Evolutionary conservation across 92 coral and sea anemone species (phyloP), one percentile per base, ranked within the genome.

Genomic region (Galaxea fascicularis): DNA sequence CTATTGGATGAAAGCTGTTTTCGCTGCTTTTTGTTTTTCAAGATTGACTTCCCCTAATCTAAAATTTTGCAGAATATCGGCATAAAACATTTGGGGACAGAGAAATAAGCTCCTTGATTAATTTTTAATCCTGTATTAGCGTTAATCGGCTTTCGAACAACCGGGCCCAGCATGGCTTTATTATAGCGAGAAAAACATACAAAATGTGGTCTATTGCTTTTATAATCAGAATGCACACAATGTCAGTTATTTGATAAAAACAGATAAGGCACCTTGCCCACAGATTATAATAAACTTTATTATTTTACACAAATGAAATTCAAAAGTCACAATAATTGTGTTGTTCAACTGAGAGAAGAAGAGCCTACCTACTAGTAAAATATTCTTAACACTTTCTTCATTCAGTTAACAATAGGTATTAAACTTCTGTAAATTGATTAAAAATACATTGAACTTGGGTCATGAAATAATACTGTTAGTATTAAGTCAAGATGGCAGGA

Each of bases 281-380:
- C 74, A 41, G 35, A 12, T 20, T 20, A 35, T 26, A 31, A 25
- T n/a, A 10, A 20, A 68, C 18, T 31, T 67, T 9, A 17, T 39
- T 39, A 35, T 30, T 68, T 68, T 71, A 71, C 24, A 71, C 76
- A 71, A 44, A 71, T 44, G 56, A n/a, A 56, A n/a, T 35, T 35
- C 41, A 56, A 56, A 56, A 56, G 0, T 17, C 22, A 56, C 62
- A 56, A 56, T n/a, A n/a, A n/a, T n/a, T 3, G 9, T 56, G 25
- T 56, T 56, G 62, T 35, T 24, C 20, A 56, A 56, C 8, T 56
- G 25, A 35, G 10, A 68, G 73, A 66, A 66, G 17, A 68, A 68
- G 31, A 68, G 73, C 51, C 21, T 20, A 65, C 71, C 71, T 65
- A 65, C 71, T 28, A 10, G 14, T 49, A 49, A 49, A 49, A 49